These are phyloP conservation scores for Eudasyphora cyanicolor DNA, from an alignment of 2,888 invertebrate species.

Conservation along the genomic window DNA sequence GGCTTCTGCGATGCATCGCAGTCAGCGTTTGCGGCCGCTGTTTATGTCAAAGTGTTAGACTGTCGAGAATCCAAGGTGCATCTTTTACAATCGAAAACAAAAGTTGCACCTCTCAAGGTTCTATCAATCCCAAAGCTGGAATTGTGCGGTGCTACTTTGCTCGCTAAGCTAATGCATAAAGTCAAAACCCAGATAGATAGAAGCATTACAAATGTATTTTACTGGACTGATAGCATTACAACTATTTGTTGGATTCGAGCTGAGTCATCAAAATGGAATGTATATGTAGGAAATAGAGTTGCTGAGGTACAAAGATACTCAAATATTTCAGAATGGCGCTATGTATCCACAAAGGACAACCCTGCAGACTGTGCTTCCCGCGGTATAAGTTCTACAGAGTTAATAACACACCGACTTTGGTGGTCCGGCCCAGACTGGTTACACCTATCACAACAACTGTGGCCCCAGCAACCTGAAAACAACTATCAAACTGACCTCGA, in stretches of 20 bases:
- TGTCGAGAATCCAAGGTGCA: too few relatives aligned
- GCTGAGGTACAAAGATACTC: conserved; percentile 18
- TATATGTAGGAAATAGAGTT: conserved; percentile 11
- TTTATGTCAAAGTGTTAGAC: conserved; percentile 27
- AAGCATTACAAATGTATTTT: too few relatives aligned
- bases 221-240: conserved; percentile 11
- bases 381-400: neutral
- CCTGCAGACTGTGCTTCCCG: conserved; percentile 43
- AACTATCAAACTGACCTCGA: conserved; percentile 26
- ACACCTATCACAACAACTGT: neutral
- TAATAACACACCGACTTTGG: neutral
- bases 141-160: too few relatives aligned
- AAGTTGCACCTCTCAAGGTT: conserved; percentile 11
- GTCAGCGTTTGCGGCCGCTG: conserved; percentile 44
- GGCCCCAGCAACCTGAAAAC: conserved; percentile 22
- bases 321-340: neutral
- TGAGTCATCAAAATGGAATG: conserved; percentile 38
- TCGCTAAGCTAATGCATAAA: neutral
- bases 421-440: conserved; percentile 22
- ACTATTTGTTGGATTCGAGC: conserved; percentile 36
- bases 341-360: neutral
- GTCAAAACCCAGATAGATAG: neutral
- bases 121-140: conserved; percentile 8
- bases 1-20: conserved; percentile 44
- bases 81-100: too few relatives aligned